phyloP scores from a whole-genome alignment of 2,888 invertebrate species.

The Trypoxylon attenuatum region DNA sequence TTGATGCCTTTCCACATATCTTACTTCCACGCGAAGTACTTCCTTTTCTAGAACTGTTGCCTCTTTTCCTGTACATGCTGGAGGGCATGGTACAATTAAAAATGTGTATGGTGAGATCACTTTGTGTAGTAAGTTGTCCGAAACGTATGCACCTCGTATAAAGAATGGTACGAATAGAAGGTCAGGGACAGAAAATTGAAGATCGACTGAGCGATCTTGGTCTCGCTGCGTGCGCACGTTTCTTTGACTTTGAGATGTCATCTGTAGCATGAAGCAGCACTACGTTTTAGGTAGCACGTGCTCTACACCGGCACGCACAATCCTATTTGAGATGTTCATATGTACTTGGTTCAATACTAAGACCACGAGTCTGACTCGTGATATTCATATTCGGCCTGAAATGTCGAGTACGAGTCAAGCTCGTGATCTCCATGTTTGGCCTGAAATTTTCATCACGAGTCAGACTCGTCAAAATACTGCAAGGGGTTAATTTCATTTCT shows the following conservation, averaged over 20 bases:
- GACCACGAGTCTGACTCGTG: too few relatives aligned
- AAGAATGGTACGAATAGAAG: constrained; percentile 23
- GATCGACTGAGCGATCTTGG: constrained; percentile 22
- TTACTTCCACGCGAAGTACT: constrained; percentile 18
- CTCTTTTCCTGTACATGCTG: constrained; percentile 27
- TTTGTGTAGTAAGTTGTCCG: constrained; percentile 21
- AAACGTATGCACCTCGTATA: constrained; percentile 27
- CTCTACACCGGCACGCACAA: too few relatives aligned
- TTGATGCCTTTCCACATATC: constrained; percentile 21
- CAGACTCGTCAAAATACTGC: too few relatives aligned
- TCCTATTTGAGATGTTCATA: too few relatives aligned
- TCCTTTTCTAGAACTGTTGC: constrained; percentile 15
- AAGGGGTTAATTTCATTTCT: too few relatives aligned
- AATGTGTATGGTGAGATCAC: constrained; percentile 10
- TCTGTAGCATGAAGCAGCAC: constrained; percentile 18
- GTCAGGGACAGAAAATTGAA: too few relatives aligned
- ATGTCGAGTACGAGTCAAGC: too few relatives aligned
- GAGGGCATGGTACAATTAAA: constrained; percentile 18
- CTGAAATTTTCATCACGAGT: too few relatives aligned
- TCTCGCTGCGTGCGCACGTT: constrained; percentile 22
- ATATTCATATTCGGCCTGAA: too few relatives aligned
- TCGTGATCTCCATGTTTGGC: too few relatives aligned
- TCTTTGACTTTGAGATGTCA: constrained; percentile 20
- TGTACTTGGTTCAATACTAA: too few relatives aligned
- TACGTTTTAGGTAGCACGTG: too few relatives aligned